Percentiles rank a stretch among this genome's conserved stretches.
Evolutionary conservation across 2,888 invertebrate genomes (phyloP).

Genomic region (Timema cristinae): DNA sequence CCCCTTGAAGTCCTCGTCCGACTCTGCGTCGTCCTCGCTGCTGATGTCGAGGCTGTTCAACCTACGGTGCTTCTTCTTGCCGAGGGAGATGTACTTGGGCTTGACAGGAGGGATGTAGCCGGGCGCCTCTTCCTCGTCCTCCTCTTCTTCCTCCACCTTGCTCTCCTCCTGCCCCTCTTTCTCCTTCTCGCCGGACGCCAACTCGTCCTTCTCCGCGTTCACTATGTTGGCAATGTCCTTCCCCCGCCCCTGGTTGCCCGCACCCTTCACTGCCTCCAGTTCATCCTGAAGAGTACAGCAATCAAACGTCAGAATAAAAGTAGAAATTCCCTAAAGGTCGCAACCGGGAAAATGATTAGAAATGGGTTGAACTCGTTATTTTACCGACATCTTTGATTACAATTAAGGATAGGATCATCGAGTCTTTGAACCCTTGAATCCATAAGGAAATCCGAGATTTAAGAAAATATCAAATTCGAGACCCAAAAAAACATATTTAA

Average conservation of each 20-base stretch:
- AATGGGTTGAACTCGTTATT: too few species aligned
- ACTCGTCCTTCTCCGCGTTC: constrained; percentile 65
- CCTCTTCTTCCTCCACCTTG: constrained; percentile 37
- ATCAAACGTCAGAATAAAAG: too few species aligned
- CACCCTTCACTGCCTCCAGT: constrained; percentile 68
- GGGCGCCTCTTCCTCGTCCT: constrained; percentile 31
- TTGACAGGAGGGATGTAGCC: constrained; percentile 26
- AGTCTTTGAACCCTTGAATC: too few species aligned
- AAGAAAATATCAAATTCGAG: too few species aligned
- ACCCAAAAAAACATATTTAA: too few species aligned
- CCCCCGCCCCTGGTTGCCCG: constrained; percentile 78
- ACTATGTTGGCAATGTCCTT: constrained; percentile 92
- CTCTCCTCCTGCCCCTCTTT: constrained; percentile 42
- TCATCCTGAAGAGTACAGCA: constrained; percentile 53
- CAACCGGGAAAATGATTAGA: too few species aligned
- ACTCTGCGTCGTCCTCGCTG: constrained; percentile 73
- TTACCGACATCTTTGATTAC: too few species aligned
- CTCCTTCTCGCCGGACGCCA: constrained; percentile 35
- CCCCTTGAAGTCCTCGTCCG: constrained; percentile 90
- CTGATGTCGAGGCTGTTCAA: constrained; percentile 76
- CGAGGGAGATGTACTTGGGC: constrained; percentile 37
- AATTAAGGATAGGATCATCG: too few species aligned
- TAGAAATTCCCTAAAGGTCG: too few species aligned
- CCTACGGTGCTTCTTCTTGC: constrained; percentile 66
- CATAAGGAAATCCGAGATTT: too few species aligned